Percentiles rank a stretch among this genome's conserved stretches.
phyloP scores from a whole-genome alignment of 2,797 vertebrate species.

The Chrysocyon brachyurus region DNA sequence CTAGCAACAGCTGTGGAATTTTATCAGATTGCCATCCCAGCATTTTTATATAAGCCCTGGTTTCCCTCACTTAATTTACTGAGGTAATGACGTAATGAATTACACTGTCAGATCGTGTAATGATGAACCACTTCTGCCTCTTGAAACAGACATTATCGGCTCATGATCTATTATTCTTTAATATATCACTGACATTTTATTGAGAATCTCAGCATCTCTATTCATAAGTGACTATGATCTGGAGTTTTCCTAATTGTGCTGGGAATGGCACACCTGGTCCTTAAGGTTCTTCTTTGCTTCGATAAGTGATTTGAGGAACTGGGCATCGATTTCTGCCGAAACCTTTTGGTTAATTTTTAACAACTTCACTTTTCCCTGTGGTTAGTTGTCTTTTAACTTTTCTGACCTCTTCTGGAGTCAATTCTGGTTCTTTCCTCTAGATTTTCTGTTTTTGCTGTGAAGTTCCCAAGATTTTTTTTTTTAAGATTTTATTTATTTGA shows the following conservation, averaged over 20 bases:
- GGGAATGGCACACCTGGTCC: not conserved
- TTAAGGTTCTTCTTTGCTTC: not conserved
- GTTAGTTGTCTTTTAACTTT: not conserved
- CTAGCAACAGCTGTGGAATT: not conserved
- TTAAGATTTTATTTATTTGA: too few relatives aligned
- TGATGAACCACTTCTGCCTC: not conserved
- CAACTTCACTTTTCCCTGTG: not conserved
- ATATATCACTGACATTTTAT: not conserved
- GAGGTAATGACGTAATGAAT: not conserved
- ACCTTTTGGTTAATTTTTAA: not conserved
- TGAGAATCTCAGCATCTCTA: conserved; percentile 31
- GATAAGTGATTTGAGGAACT: not conserved
- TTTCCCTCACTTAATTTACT: conserved; percentile 24
- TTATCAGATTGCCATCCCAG: conserved; percentile 1
- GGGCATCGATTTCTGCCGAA: not conserved
- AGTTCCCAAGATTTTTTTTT: not conserved
- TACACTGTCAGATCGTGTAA: not conserved
- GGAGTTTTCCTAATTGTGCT: conserved; percentile 35
- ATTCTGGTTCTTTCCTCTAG: not conserved
- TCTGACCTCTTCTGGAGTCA: not conserved
- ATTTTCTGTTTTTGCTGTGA: not conserved
- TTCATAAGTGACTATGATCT: not conserved
- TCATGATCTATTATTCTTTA: not conserved
- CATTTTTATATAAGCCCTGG: not conserved
- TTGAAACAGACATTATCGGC: not conserved